Base-by-base conservation (phyloP, 2,888 invertebrate species). In the Liodrosophila aerea region DNA sequence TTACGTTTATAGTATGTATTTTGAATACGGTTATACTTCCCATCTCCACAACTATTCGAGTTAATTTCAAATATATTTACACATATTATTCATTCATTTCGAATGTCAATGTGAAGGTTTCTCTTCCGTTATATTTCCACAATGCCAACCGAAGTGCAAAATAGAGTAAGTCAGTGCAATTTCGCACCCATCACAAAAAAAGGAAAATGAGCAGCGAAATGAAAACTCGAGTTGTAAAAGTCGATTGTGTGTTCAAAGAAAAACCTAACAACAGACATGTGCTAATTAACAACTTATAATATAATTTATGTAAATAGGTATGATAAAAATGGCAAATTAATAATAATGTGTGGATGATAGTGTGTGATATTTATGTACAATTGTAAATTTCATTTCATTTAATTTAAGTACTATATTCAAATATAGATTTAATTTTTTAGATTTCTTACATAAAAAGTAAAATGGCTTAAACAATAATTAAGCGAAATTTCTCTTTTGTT, bases 91-190 rank as follows among this genome's bases (percentile, higher is more conserved):
- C 18, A 13, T 47, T 36, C 59, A 8, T 47, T 66, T 60, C 59
- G 59, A 50, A 66, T 75, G 59, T 60, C 72, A 75, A 73, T 73
- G 76, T 43, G 57, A 75, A 71, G 57, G 59, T 59, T 72, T 63
- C 40, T 54, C 49, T 40, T 8, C 36, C 31, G 27, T 15, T 60
- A 31, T 22, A 7, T 8, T 46, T 41, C 46, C 18, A 29, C 70
- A 65, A 59, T 75, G 71, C 31, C 72, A 66, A 30, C 1, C 56
- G 41, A 53, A 40, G 65, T 74, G 72, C 39, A 58, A 72, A 72
- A 58, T 64, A 29, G 36, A 64, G 61, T 54, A 51, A 69, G 58
- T 73, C 56, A 59, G 43, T 66, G 59, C 31, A 41, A 46, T 64
- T 72, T 70, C 65, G 56, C 71, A 75, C 63, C 13, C 29, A 33